phyloP scores from a whole-genome alignment of 92 coral and sea anemone species.

The Desmophyllum pertusum region DNA sequence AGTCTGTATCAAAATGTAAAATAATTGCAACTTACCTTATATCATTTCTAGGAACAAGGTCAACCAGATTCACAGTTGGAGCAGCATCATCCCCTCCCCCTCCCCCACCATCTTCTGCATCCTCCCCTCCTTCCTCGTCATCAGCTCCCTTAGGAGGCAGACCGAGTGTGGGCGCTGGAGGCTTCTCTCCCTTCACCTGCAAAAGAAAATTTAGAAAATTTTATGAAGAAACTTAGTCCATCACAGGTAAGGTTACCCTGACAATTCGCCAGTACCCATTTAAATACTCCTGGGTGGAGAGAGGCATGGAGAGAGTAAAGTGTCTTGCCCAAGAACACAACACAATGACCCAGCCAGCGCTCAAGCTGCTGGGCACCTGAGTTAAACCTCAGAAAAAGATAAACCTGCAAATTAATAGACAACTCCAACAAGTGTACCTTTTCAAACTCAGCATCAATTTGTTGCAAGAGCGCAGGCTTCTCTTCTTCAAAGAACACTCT shows the following conservation, averaged over 20 bases:
- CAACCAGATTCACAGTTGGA: constrained; percentile 81
- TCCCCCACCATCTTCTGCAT: constrained; percentile 53
- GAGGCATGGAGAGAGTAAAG: no score
- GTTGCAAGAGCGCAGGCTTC: constrained; percentile 87
- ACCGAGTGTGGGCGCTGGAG: constrained; percentile 93
- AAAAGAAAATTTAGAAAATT: background rate
- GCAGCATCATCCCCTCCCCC: constrained; percentile 54
- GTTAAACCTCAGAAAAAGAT: no score
- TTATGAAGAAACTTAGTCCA: no score
- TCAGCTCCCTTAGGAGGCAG: constrained; percentile 65
- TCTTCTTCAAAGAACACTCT: constrained; percentile 98
- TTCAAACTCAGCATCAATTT: constrained; percentile 92
- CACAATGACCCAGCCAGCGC: no score
- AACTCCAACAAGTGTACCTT: constrained; percentile 58
- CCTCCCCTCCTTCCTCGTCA: constrained; percentile 61
- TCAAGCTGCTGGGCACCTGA: no score
- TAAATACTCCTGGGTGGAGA: no score
- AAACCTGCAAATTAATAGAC: no score
- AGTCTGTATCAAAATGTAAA: no score
- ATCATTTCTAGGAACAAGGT: constrained; percentile 95
- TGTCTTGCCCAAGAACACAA: no score
- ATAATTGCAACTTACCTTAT: constrained; percentile 89
- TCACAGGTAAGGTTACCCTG: no score
- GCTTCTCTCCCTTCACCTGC: constrained; percentile 93
- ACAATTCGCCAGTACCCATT: no score